Conservation (phyloP, 2,888 invertebrate species). For the Iphiclides podalirius region DNA sequence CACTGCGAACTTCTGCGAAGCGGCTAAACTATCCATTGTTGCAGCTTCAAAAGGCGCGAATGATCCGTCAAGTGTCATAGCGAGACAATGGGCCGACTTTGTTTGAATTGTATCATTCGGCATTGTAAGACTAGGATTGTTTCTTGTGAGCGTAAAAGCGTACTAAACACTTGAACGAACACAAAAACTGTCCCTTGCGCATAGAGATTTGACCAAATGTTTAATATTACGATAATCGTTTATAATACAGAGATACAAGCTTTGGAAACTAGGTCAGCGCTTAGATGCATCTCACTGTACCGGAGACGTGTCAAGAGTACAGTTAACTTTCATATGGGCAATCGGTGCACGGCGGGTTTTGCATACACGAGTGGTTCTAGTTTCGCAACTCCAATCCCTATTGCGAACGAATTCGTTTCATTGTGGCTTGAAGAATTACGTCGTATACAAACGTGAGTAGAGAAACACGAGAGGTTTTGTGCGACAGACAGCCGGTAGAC, state of each 20-base stretch:
- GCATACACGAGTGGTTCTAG: neutral
- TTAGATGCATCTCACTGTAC: slow-evolving; percentile 1
- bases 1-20: slow-evolving; percentile 5
- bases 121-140: slow-evolving; percentile 10
- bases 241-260: too few relatives aligned
- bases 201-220: too few relatives aligned
- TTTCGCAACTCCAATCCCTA: neutral
- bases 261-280: slow-evolving; percentile 14
- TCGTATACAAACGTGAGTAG: too few relatives aligned
- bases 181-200: too few relatives aligned
- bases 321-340: slow-evolving; percentile 11
- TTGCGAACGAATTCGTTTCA: neutral
- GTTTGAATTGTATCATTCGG: slow-evolving; percentile 13
- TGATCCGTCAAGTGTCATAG: slow-evolving; percentile 17
- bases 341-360: slow-evolving; percentile 1
- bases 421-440: neutral
- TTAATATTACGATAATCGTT: too few relatives aligned
- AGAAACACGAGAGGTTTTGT: neutral
- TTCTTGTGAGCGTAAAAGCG: neutral
- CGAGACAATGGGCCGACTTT: slow-evolving; percentile 8
- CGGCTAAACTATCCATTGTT: slow-evolving; percentile 21
- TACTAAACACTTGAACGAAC: too few relatives aligned
- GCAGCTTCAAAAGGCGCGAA: slow-evolving; percentile 16
- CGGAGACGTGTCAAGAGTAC: slow-evolving; percentile 19
- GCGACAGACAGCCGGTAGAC: neutral